Evolutionary conservation across 2,888 invertebrate genomes (phyloP).

Genomic region (Eristalinus sepulchralis): DNA sequence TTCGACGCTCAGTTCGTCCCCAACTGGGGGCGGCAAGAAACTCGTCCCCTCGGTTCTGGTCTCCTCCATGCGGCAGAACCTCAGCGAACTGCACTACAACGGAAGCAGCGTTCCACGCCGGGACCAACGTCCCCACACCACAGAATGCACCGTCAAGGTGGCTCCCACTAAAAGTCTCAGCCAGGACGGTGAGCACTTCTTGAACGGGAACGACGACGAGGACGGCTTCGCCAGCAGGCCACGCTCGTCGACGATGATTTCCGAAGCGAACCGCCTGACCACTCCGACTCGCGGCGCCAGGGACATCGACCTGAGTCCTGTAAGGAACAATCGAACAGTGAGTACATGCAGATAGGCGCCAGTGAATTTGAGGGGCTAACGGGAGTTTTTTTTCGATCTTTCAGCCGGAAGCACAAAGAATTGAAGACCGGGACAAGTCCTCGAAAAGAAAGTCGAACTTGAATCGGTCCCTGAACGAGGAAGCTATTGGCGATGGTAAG

Average conservation of each 20-base stretch:
- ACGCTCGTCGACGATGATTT: conserved; percentile 77
- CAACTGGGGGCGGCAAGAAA: conserved; percentile 70
- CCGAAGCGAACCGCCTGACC: conserved; percentile 69
- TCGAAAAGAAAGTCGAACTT: conserved; percentile 85
- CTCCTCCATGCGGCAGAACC: conserved; percentile 78
- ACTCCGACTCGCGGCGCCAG: conserved; percentile 16
- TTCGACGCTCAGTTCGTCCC: conserved; percentile 33
- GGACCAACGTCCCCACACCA: conserved; percentile 65
- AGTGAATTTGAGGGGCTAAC: not conserved
- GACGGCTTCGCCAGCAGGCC: conserved; percentile 70
- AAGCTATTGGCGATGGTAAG: conserved; percentile 80
- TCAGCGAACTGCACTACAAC: conserved; percentile 78
- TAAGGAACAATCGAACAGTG: conserved; percentile 76
- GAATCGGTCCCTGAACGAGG: conserved; percentile 83
- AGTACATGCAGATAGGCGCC: conserved; percentile 56
- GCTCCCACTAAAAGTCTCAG: conserved; percentile 38
- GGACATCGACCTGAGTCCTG: conserved; percentile 76
- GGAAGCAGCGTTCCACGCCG: conserved; percentile 71
- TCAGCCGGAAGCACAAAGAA: conserved; percentile 78
- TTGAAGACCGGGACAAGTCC: conserved; percentile 84
- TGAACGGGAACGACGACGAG: conserved; percentile 62
- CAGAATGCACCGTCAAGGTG: conserved; percentile 76
- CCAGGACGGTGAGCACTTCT: conserved; percentile 31
- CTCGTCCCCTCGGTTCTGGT: conserved; percentile 76
- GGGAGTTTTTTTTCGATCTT: conserved; percentile 3